phyloP scores from a whole-genome alignment of 2,113 vertebrate genomes.

The Calypte anna region DNA sequence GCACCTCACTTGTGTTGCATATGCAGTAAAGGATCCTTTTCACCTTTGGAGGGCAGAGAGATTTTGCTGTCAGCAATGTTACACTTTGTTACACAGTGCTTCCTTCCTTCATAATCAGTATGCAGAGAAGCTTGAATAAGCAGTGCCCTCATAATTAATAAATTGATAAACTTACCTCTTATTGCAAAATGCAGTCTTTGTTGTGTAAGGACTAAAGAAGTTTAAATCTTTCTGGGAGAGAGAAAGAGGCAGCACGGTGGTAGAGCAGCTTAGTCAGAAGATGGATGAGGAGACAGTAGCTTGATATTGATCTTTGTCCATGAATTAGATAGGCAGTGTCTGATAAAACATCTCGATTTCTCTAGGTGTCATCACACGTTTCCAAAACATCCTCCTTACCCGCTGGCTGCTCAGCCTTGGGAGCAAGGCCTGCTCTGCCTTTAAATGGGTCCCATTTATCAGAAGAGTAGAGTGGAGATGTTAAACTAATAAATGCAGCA shows the following conservation, averaged over 20 bases:
- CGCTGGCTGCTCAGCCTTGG: background rate
- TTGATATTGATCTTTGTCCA: constrained; percentile 27
- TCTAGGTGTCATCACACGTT: background rate
- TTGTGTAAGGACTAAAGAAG: background rate
- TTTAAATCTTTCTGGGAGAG: background rate
- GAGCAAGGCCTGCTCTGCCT: background rate
- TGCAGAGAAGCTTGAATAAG: background rate
- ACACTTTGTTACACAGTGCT: rapidly evolving
- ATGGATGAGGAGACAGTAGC: background rate
- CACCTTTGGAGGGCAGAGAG: background rate
- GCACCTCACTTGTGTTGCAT: background rate
- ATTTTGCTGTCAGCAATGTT: rapidly evolving
- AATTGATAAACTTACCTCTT: background rate
- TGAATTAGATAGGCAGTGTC: constrained; percentile 5
- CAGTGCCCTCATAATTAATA: background rate
- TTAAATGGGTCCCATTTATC: background rate
- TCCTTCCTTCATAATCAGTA: background rate
- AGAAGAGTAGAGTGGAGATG: background rate
- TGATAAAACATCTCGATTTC: background rate
- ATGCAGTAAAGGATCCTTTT: background rate
- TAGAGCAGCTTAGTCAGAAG: constrained; percentile 30
- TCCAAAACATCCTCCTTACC: background rate
- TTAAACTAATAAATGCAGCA: background rate
- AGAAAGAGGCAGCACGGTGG: background rate
- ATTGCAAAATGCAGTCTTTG: background rate